These are phyloP conservation scores for Popillia japonica DNA, from an alignment of 1,140 invertebrate genomes.

Conservation along the genomic window DNA sequence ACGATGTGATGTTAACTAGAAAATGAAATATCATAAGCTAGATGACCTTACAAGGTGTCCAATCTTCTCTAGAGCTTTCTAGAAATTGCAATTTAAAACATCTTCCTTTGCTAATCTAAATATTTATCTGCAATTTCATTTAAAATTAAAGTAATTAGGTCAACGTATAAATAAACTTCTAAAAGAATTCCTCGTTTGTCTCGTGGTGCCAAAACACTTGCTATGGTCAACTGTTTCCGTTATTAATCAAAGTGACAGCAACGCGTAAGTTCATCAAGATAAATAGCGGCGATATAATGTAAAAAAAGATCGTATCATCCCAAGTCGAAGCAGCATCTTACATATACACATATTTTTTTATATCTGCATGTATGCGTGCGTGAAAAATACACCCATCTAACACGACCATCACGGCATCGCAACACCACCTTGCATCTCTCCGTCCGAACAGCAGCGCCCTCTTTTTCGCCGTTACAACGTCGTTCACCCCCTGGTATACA, in stretches of 20 bases:
- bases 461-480: neutral
- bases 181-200: too few relatives aligned
- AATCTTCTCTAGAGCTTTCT: too few relatives aligned
- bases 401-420: too few relatives aligned
- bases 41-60: too few relatives aligned
- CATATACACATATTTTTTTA: neutral
- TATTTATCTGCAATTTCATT: too few relatives aligned
- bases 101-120: too few relatives aligned
- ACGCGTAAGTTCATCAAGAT: constrained; percentile 4
- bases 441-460: neutral
- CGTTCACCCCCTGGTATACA: neutral
- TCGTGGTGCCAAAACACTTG: constrained; percentile 24
- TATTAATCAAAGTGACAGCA: constrained; percentile 10
- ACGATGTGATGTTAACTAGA: too few relatives aligned
- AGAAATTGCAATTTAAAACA: too few relatives aligned
- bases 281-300: neutral
- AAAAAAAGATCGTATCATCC: neutral
- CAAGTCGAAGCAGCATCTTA: neutral
- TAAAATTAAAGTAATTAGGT: too few relatives aligned
- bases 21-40: too few relatives aligned
- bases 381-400: neutral
- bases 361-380: too few relatives aligned
- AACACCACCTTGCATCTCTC: neutral
- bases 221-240: neutral
- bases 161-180: too few relatives aligned